phyloP scores from a whole-genome alignment of 2,888 invertebrate species.

The Drosophila atripex region DNA sequence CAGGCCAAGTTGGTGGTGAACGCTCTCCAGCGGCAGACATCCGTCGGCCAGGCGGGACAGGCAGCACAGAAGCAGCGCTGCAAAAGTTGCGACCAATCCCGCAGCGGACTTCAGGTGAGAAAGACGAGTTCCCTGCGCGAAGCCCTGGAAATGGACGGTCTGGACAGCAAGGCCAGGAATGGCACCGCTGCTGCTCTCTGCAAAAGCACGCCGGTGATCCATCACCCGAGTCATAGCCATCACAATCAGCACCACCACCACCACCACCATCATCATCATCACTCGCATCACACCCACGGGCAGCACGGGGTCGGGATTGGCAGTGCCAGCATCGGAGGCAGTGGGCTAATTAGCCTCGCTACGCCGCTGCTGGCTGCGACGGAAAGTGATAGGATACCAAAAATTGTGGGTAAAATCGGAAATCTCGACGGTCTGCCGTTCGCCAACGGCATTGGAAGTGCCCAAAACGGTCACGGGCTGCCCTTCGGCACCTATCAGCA shows the following conservation, averaged over 20 bases:
- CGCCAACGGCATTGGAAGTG: conserved; percentile 65
- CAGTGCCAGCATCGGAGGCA: conserved; percentile 67
- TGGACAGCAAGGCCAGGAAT: conserved; percentile 38
- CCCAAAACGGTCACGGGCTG: conserved; percentile 51
- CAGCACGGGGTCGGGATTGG: conserved; percentile 59
- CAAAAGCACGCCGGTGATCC: conserved; percentile 78
- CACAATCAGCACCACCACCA: conserved; percentile 46
- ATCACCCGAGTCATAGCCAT: conserved; percentile 45
- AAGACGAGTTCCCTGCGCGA: conserved; percentile 81
- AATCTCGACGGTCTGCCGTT: conserved; percentile 78
- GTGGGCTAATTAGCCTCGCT: conserved; percentile 58
- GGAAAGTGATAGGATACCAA: conserved; percentile 84
- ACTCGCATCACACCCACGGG: conserved; percentile 43
- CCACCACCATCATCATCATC: conserved; percentile 54
- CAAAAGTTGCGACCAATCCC: conserved; percentile 73
- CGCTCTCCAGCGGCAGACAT: conserved; percentile 51
- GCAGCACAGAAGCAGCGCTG: conserved; percentile 58
- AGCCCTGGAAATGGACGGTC: conserved; percentile 65
- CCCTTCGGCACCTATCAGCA: conserved; percentile 41
- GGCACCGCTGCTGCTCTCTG: conserved; percentile 65
- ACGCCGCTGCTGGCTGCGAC: conserved; percentile 31
- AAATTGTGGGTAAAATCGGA: conserved; percentile 83
- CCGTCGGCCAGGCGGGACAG: neutral
- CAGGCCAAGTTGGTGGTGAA: conserved; percentile 74
- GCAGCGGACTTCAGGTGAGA: conserved; percentile 65